These are phyloP conservation scores for Priocnemis perturbator DNA, from an alignment of 2,888 invertebrate genomes.

Conservation along the genomic window DNA sequence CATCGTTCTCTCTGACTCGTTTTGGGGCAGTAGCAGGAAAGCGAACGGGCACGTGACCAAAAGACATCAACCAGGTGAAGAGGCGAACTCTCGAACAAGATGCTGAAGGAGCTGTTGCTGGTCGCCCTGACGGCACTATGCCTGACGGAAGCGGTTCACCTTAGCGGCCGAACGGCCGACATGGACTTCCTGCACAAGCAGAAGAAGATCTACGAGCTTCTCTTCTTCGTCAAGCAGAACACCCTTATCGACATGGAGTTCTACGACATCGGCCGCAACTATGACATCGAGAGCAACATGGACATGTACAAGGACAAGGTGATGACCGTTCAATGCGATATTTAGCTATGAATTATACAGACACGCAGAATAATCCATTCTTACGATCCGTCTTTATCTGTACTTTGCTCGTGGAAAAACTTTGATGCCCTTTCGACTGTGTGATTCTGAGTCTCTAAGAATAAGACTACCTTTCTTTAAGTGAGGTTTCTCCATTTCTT, in stretches of 20 bases:
- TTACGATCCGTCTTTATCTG: too few relatives aligned
- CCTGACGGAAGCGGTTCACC: conserved; percentile 49
- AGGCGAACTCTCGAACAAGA: conserved; percentile 36
- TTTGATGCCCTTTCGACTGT: too few relatives aligned
- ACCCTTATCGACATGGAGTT: conserved; percentile 63
- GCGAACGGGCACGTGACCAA: neutral
- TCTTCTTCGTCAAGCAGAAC: conserved; percentile 66
- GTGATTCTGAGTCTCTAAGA: too few relatives aligned
- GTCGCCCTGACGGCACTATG: conserved; percentile 60
- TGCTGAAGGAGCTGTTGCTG: conserved; percentile 62
- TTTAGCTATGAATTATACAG: too few relatives aligned
- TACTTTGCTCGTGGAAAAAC: too few relatives aligned
- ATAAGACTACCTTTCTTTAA: too few relatives aligned
- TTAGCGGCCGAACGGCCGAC: conserved; percentile 63
- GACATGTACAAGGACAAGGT: conserved; percentile 69
- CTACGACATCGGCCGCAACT: conserved; percentile 66
- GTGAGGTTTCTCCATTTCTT: too few relatives aligned
- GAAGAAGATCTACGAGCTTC: conserved; percentile 70
- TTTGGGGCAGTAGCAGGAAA: conserved; percentile 25
- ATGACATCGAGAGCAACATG: conserved; percentile 64
- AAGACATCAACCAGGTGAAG: conserved; percentile 24
- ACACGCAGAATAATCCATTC: too few relatives aligned
- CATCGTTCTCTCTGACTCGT: conserved; percentile 49
- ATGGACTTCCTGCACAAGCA: conserved; percentile 70
- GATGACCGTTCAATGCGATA: too few relatives aligned